Conservation (phyloP, 2,113 vertebrate genomes). For the Scolopax mira region DNA sequence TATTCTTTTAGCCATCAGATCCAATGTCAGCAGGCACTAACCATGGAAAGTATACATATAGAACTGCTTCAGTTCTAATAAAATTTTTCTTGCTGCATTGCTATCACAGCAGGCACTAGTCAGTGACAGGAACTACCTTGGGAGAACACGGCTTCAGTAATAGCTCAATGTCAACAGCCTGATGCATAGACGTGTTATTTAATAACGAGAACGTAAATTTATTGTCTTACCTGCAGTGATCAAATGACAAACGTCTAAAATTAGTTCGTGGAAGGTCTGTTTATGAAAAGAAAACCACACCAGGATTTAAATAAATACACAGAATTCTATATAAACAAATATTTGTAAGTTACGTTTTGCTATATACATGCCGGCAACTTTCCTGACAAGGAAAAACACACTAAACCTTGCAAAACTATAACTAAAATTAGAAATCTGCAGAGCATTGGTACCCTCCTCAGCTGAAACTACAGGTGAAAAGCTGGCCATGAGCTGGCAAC, state of each 20-base stretch:
- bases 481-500: not conserved
- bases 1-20: not conserved
- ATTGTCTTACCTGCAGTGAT: constrained; percentile 91
- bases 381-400: not conserved
- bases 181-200: accelerated
- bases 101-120: not conserved
- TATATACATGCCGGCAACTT: accelerated
- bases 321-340: not conserved
- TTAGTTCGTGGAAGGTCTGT: constrained; percentile 87
- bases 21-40: not conserved
- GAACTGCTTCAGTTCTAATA: not conserved
- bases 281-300: not conserved
- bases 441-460: not conserved
- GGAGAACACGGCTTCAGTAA: not conserved
- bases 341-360: not conserved
- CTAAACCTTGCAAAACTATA: not conserved
- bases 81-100: not conserved
- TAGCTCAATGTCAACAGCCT: accelerated
- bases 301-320: not conserved
- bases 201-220: not conserved
- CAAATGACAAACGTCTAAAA: constrained; percentile 92
- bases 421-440: not conserved
- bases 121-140: not conserved
- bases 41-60: accelerated
- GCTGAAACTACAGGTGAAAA: not conserved